A percentile compares a stretch with the other conserved stretches of the same genome.
These are phyloP conservation scores for Lissocephala sabroskyi DNA, from an alignment of 2,888 invertebrate genomes.

Conservation along the genomic window DNA sequence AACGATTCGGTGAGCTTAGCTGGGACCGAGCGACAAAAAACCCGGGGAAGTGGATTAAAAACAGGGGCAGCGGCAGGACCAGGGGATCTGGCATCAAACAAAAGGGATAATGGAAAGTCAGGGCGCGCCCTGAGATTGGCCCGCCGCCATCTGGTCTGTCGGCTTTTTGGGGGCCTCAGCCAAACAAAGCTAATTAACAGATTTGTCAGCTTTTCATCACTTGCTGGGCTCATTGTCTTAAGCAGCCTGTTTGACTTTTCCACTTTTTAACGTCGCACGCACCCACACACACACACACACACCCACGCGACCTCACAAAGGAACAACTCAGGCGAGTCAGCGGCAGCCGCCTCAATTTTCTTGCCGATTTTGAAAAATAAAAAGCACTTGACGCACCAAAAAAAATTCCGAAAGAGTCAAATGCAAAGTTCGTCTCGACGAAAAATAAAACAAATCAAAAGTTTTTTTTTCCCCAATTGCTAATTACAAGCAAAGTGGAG, in stretches of 20 bases:
- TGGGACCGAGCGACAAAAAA: not conserved
- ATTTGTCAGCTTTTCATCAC: conserved; percentile 65
- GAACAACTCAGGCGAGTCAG: too few species aligned
- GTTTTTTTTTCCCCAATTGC: conserved; percentile 51
- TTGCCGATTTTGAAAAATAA: too few species aligned
- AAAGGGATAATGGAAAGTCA: too few species aligned
- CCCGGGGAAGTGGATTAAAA: not conserved
- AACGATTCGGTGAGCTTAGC: conserved; percentile 2
- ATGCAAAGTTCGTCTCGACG: conserved; percentile 7
- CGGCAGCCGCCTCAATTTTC: too few species aligned
- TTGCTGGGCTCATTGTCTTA: conserved; percentile 41
- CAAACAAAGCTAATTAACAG: conserved; percentile 66
- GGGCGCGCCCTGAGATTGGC: too few species aligned
- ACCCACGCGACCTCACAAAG: conserved; percentile 1
- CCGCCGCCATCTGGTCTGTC: not conserved
- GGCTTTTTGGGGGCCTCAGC: conserved; percentile 29
- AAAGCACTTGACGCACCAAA: conserved; percentile 10
- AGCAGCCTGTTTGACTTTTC: conserved; percentile 61
- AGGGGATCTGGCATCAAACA: too few species aligned
- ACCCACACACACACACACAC: conserved; percentile 18
- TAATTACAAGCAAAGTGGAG: conserved; percentile 45
- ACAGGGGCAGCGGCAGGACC: not conserved
- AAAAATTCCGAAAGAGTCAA: conserved; percentile 35
- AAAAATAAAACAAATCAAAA: conserved; percentile 25
- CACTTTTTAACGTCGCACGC: conserved; percentile 36